Base-by-base conservation (phyloP, 2,113 vertebrate genomes). In the Sclerurus mexicanus region DNA sequence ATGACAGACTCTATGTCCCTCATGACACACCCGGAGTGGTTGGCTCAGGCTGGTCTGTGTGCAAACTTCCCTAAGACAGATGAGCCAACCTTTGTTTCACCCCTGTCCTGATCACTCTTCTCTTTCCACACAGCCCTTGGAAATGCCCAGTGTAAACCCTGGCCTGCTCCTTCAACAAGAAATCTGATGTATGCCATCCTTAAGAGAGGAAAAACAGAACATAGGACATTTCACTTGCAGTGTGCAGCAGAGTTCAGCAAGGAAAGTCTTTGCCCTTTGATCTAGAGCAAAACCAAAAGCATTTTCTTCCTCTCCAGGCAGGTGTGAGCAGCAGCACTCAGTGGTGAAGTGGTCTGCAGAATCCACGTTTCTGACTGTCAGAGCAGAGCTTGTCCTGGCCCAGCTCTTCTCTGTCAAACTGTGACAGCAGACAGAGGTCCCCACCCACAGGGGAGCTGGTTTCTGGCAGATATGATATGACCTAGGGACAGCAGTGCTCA, bases 211-310 rank as follows among this genome's bases (percentile, higher is more conserved):
- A 59, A 73, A 75, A 14, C 5, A 82, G 14, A 35, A 50, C 52
- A 46, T 3, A 33, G 44, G 19, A 49, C 8, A 44, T 50, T 35
- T 82, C 4, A 11, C 4, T 2, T 2, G 4, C 0, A 3, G 31
- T 3, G 3, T 24, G 14, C 18, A 60, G 62, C 52, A 60, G 55
- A 84, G 40, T 27, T 84, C 59, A 68, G 68, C 28, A 63, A 31
- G 10, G 33, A 71, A 80, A 56, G 23, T 9, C 55, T 74, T 60
- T 33, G 50, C 31, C 49, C 21, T 53, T 74, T 37, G 31, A 83
- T 10, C 39, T 27, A 63, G 14, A 50, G 16, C 47, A 80, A 89
- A 84, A 23, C 27, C 27, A 5, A 62, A n/a, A 81, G 6, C 13
- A 21, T 80, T 87, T 68, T 62, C 81, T 77, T 79, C 23, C 37